phyloP scores from a whole-genome alignment of 2,888 invertebrate species.

The Halictus ligatus region DNA sequence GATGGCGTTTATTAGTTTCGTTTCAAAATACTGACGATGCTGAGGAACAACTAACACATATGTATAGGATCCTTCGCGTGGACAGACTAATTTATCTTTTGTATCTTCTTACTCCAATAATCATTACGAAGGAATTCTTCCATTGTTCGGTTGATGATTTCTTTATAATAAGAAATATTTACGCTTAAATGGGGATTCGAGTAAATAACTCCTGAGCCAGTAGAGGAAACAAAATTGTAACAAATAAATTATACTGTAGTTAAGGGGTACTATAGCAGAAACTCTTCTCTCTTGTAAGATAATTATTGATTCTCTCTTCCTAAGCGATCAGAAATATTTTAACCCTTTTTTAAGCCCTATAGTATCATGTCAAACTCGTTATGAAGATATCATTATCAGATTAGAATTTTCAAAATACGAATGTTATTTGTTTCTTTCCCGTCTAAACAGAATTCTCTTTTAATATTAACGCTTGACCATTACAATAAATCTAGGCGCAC shows the following conservation, averaged over 20 bases:
- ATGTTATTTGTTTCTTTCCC: not conserved
- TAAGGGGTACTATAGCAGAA: not conserved
- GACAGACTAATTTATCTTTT: not conserved
- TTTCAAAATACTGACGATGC: slow-evolving; percentile 42
- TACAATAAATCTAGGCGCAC: too few species aligned
- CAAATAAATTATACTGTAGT: not conserved
- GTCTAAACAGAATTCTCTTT: too few species aligned
- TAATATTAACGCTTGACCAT: not conserved
- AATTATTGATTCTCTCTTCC: not conserved
- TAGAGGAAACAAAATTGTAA: not conserved
- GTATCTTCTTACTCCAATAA: not conserved
- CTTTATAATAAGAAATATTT: not conserved
- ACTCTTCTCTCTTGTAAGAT: not conserved
- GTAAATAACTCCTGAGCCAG: not conserved
- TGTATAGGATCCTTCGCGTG: not conserved
- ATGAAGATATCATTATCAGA: too few species aligned
- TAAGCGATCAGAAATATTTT: not conserved
- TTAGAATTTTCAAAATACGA: too few species aligned
- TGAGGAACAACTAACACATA: slow-evolving; percentile 21
- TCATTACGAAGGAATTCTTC: not conserved
- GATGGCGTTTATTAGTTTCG: slow-evolving; percentile 47
- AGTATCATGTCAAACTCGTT: not conserved
- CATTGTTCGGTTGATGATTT: not conserved
- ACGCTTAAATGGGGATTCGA: not conserved
- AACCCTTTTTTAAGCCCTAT: too few species aligned